A percentile compares a stretch with the other conserved stretches of the same genome.
These are phyloP conservation scores for Henricia sp. DNA, from an alignment of 53 echinoderm and acorn worm species.

Conservation along the genomic window DNA sequence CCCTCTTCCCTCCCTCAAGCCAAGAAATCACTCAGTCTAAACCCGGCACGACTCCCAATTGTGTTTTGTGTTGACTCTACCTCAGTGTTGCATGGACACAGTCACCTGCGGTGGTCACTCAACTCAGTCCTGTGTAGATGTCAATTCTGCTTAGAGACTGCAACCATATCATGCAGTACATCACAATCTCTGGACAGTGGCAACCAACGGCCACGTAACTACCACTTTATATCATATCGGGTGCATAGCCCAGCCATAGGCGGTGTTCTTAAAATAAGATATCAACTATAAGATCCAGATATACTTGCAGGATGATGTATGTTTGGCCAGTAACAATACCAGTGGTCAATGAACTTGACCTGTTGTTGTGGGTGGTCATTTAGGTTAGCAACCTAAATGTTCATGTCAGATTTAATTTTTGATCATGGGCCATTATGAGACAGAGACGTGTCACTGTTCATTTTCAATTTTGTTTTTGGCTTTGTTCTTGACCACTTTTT, in stretches of 20 bases:
- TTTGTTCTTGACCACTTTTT: too few relatives aligned
- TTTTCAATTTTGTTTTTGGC: too few relatives aligned
- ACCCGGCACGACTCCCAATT: constrained; percentile 35
- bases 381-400: not conserved
- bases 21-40: constrained; percentile 40
- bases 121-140: constrained; percentile 42
- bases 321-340: constrained; percentile 53
- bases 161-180: too few relatives aligned
- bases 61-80: constrained; percentile 48
- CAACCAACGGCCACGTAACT: constrained; percentile 18
- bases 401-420: too few relatives aligned
- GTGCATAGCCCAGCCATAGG: not conserved
- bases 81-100: not conserved
- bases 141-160: constrained; percentile 28
- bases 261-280: constrained; percentile 18
- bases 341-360: constrained; percentile 62
- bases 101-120: constrained; percentile 42
- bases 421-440: too few relatives aligned
- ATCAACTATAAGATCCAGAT: constrained; percentile 7
- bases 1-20: constrained; percentile 32
- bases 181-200: too few relatives aligned
- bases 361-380: constrained; percentile 38
- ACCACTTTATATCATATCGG: constrained; percentile 16
- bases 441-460: too few relatives aligned
- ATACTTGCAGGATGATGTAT: not conserved